These are phyloP conservation scores for Motacilla tschutschensis DNA, from an alignment of 2,113 vertebrate species.

Conservation along the genomic window DNA sequence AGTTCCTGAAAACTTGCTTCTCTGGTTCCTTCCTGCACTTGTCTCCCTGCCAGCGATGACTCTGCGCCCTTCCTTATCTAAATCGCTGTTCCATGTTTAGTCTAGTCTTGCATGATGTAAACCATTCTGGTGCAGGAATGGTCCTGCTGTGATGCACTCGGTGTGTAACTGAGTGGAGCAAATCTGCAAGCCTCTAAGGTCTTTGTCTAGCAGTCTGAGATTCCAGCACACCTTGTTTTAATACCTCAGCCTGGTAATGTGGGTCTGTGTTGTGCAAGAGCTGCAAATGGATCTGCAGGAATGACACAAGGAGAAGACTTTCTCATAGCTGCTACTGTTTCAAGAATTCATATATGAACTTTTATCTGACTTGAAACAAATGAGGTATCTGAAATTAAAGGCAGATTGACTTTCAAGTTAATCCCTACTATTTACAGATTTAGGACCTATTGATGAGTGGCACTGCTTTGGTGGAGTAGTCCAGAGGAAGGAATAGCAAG, in stretches of 20 bases:
- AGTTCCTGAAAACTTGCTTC: constrained; percentile 49
- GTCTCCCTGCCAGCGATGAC: constrained; percentile 33
- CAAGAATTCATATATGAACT: neutral
- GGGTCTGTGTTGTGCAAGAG: neutral
- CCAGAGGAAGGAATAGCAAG: neutral
- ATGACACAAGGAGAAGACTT: neutral
- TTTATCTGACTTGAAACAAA: neutral
- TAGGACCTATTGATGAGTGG: neutral
- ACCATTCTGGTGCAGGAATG: neutral
- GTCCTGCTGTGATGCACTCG: neutral
- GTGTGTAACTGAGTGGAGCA: neutral
- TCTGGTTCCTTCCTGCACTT: constrained; percentile 44
- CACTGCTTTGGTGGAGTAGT: neutral
- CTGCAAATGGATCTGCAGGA: neutral
- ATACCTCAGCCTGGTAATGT: neutral
- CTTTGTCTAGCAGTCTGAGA: neutral
- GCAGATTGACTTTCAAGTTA: neutral
- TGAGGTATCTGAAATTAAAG: neutral
- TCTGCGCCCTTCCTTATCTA: constrained; percentile 37
- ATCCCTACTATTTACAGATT: neutral
- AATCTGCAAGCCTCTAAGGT: neutral
- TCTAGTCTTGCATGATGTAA: constrained; percentile 24
- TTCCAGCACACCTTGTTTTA: neutral
- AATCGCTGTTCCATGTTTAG: constrained; percentile 18
- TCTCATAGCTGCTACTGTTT: neutral